Percentiles rank a stretch among this genome's conserved stretches.
Conservation (phyloP, 2,113 vertebrate genomes). For the Rousettus leschenaultii region DNA sequence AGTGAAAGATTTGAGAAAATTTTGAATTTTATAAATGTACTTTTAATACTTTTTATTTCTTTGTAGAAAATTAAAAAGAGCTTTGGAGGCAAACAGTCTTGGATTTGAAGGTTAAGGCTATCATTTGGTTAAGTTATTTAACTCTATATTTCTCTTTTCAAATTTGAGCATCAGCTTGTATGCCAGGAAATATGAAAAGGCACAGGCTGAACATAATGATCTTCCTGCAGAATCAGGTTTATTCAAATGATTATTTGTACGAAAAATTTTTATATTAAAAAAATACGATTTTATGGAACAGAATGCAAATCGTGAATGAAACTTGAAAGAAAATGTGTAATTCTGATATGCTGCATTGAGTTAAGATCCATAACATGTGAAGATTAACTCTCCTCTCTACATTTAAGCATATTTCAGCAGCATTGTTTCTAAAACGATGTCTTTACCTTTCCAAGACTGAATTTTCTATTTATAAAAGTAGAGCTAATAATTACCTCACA, state of each 20-base stretch:
- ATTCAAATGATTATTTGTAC: background rate
- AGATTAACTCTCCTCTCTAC: background rate
- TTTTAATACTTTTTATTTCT: constrained; percentile 22
- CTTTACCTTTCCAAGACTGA: background rate
- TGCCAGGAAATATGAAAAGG: background rate
- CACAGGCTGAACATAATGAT: background rate
- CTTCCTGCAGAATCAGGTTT: background rate
- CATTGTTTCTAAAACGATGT: background rate
- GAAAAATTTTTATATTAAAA: background rate
- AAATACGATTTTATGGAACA: background rate
- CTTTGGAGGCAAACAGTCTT: background rate
- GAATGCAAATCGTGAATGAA: background rate
- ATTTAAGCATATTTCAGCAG: background rate
- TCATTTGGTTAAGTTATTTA: background rate
- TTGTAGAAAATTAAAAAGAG: constrained; percentile 9
- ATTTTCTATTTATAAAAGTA: background rate
- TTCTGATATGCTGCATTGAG: background rate
- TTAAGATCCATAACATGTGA: background rate
- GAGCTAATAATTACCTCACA: background rate
- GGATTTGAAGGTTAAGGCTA: background rate
- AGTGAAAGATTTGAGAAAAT: background rate
- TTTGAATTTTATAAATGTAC: background rate
- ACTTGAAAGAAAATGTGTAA: constrained; percentile 6
- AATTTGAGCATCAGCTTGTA: background rate
- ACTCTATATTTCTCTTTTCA: background rate